A percentile compares a stretch with the other conserved stretches of the same genome.
Evolutionary conservation across 2,888 invertebrate species (phyloP).

Genomic region (Tetramorium bicarinatum): DNA sequence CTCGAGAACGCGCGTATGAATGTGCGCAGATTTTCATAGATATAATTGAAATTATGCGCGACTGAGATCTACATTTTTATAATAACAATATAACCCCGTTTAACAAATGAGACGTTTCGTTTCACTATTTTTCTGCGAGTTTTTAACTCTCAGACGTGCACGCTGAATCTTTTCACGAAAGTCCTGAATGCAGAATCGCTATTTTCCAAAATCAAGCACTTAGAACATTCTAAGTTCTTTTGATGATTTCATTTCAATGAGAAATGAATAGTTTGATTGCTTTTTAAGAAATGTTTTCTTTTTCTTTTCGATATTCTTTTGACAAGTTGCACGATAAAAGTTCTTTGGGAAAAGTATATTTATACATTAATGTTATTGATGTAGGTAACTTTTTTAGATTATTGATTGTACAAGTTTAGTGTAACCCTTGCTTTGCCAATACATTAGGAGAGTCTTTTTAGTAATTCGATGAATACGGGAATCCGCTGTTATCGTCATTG

Average conservation of each 20-base stretch:
- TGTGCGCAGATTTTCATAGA: slow-evolving; percentile 11
- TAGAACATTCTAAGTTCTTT: not conserved
- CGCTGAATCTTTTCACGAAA: not conserved
- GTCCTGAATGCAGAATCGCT: not conserved
- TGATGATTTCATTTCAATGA: not conserved
- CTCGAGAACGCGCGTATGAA: slow-evolving; percentile 13
- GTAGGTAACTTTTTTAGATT: not conserved
- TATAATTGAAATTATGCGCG: slow-evolving; percentile 62
- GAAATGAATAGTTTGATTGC: not conserved
- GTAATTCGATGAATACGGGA: slow-evolving; percentile 53
- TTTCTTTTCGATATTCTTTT: not conserved
- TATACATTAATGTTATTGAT: not conserved
- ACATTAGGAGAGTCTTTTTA: slow-evolving; percentile 32
- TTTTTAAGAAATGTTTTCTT: not conserved
- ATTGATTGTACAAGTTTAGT: slow-evolving; percentile 1
- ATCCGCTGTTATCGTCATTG: slow-evolving; percentile 53
- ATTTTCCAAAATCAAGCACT: not conserved
- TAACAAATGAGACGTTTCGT: not conserved
- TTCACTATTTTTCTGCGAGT: not conserved
- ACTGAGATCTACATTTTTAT: slow-evolving; percentile 64
- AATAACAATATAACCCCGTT: slow-evolving; percentile 43
- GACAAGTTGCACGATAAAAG: not conserved
- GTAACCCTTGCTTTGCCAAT: not conserved
- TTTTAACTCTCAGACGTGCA: not conserved
- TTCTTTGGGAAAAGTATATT: not conserved